Evolutionary conservation across 2,888 invertebrate genomes (phyloP), one percentile per base, ranked within the genome.

Genomic region (Mesochorus sp.): DNA sequence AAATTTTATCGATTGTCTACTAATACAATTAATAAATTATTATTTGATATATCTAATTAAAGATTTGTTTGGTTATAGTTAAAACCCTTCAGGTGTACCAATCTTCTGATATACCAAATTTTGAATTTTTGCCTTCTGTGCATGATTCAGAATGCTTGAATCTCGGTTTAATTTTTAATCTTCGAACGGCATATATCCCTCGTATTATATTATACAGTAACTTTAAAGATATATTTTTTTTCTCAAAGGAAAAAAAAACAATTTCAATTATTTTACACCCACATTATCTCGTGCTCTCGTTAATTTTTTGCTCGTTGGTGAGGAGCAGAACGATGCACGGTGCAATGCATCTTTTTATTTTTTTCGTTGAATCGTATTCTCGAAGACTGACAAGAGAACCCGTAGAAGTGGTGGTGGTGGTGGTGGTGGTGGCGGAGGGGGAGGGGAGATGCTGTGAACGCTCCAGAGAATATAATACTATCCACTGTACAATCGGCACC

Each of bases 401-500:
- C 4, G 4, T n/a, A n/a, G n/a, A n/a, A n/a, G n/a, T n/a, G n/a
- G n/a, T n/a, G n/a, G n/a, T n/a, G n/a, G n/a, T n/a, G n/a, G n/a
- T n/a, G n/a, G n/a, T n/a, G n/a, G n/a, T n/a, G n/a, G n/a, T 39
- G n/a, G 6, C 10, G 3, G 26, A 53, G 26, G n/a, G 12, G 10
- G 17, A 19, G 47, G 28, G 49, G 12, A 53, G 39, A 57, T 10
- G 62, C 49, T 31, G 64, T 19, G 71, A 76, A 42, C 49, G 57
- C 64, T 64, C 57, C 42, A 71, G 64, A 71, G 59, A 76, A 71
- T 62, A 75, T 53, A 68, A 4, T 12, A 42, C 61, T 55, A 55
- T 72, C 64, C 42, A 59, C 47, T 55, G 70, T 76, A 47, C 61
- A 70, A 70, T 62, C 75, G 70, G 47, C 42, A 19, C 64, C 64